phyloP scores from a whole-genome alignment of 2,113 vertebrate species.

The Takifugu flavidus region DNA sequence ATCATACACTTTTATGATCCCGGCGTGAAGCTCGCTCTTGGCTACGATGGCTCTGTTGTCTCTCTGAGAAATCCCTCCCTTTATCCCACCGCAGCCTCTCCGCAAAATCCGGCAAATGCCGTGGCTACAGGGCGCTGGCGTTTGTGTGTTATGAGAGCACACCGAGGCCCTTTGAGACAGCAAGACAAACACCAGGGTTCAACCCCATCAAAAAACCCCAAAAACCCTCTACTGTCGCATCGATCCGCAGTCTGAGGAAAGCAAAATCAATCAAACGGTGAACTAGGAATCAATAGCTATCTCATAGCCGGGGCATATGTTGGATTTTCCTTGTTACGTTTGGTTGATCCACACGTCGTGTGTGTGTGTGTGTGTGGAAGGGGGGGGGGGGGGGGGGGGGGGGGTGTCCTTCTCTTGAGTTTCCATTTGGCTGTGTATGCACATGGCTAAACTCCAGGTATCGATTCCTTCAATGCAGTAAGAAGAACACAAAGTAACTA shows the following conservation, averaged over 20 bases:
- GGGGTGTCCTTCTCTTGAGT: neutral
- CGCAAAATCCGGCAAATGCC: conserved; percentile 45
- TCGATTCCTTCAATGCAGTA: conserved; percentile 54
- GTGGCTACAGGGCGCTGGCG: conserved; percentile 41
- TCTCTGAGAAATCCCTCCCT: conserved; percentile 44
- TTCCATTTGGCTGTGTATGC: conserved; percentile 19
- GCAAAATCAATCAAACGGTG: conserved; percentile 67
- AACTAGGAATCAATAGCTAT: conserved; percentile 74
- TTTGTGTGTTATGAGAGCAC: conserved; percentile 68
- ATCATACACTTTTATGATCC: conserved; percentile 42
- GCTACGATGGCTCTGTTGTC: conserved; percentile 28
- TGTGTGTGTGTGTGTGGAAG: conserved; percentile 8
- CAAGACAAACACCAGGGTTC: conserved; percentile 70
- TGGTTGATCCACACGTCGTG: conserved; percentile 50
- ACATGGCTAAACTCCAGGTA: conserved; percentile 39
- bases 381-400: neutral
- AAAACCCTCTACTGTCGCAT: conserved; percentile 66
- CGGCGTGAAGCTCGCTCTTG: conserved; percentile 27
- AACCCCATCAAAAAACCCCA: conserved; percentile 65
- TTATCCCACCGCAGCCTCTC: conserved; percentile 39
- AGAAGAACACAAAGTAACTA: conserved; percentile 57
- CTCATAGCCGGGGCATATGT: conserved; percentile 58
- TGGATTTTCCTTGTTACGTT: conserved; percentile 64
- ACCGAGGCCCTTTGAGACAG: conserved; percentile 65
- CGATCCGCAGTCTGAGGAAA: conserved; percentile 61